Conservation (phyloP, 2,888 invertebrate species). For the Chloroclystis v-ata region DNA sequence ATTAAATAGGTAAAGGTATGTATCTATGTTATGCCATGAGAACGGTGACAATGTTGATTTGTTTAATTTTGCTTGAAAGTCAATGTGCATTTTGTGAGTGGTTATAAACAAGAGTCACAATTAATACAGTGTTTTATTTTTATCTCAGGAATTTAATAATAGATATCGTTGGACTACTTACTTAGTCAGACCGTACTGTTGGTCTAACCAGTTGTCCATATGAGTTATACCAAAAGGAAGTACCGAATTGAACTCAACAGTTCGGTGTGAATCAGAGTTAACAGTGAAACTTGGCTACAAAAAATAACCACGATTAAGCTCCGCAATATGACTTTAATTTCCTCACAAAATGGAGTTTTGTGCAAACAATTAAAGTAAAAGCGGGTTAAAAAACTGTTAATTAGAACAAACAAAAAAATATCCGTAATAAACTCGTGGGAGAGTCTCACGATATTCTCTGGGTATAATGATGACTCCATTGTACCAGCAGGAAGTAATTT, state of each 20-base stretch:
- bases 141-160: no score
- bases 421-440: conserved; percentile 76
- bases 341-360: conserved; percentile 31
- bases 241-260: no score
- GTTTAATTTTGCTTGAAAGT: conserved; percentile 66
- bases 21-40: conserved; percentile 61
- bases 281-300: no score
- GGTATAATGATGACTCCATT: conserved; percentile 75
- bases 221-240: no score
- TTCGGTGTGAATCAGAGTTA: no score
- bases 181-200: no score
- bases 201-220: no score
- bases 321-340: conserved; percentile 4
- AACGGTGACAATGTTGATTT: conserved; percentile 64
- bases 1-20: conserved; percentile 39
- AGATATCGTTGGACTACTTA: no score
- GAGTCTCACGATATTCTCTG: conserved; percentile 71
- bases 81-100: conserved; percentile 72
- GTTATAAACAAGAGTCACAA: conserved; percentile 76
- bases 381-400: conserved; percentile 73
- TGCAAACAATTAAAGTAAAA: conserved; percentile 72
- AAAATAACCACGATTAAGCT: no score
- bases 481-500: conserved; percentile 76
- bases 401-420: conserved; percentile 76
- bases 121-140: conserved; percentile 50